These are phyloP conservation scores for Pseudococcus jackbeardsleyi DNA, from an alignment of 2,888 invertebrate species.

Conservation along the genomic window DNA sequence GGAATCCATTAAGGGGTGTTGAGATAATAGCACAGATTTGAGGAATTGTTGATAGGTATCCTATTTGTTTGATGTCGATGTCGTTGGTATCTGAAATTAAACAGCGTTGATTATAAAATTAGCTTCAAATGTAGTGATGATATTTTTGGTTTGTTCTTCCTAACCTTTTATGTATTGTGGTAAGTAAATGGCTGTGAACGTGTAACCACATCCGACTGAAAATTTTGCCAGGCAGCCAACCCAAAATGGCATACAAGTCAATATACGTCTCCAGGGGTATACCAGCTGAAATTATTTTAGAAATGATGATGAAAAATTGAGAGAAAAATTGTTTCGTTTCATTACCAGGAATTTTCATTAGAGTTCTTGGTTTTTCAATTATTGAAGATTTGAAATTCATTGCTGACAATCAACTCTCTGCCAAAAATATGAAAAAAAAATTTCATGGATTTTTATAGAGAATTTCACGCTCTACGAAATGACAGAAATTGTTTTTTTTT, in stretches of 20 bases:
- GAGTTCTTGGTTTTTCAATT: too few relatives aligned
- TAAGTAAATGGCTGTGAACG: conserved; percentile 13
- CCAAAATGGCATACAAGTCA: conserved; percentile 84
- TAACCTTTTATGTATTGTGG: conserved; percentile 13
- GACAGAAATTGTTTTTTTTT: too few relatives aligned
- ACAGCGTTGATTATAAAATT: background rate
- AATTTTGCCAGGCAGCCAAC: conserved; percentile 70
- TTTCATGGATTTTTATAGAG: too few relatives aligned
- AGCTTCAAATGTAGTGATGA: background rate
- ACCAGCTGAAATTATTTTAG: conserved; percentile 12
- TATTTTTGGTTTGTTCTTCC: background rate
- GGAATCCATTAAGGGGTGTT: background rate
- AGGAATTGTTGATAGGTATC: conserved; percentile 20
- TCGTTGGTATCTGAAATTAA: conserved; percentile 30
- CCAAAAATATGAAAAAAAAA: too few relatives aligned
- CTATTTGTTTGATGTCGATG: conserved; percentile 47
- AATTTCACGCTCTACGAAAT: too few relatives aligned
- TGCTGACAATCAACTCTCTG: too few relatives aligned
- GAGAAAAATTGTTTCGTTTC: too few relatives aligned
- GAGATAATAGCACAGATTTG: conserved; percentile 31
- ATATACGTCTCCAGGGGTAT: conserved; percentile 81
- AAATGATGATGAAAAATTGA: too few relatives aligned
- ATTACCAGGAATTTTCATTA: too few relatives aligned
- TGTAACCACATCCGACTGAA: conserved; percentile 30
- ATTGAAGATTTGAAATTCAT: too few relatives aligned